Evolutionary conservation across 2,888 invertebrate species (phyloP).

Genomic region (Protula sp.): DNA sequence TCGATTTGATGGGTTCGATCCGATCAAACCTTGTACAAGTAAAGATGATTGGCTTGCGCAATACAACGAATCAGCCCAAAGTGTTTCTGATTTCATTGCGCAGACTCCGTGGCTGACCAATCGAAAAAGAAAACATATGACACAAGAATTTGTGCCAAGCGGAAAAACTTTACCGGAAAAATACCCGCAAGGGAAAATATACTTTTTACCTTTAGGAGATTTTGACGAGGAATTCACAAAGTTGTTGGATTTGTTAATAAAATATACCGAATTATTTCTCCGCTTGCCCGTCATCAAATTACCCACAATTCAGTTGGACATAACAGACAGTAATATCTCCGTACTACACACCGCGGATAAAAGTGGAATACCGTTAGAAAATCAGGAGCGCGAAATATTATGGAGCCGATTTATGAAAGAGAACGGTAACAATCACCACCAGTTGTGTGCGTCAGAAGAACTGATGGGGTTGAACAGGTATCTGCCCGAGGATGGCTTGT

Average conservation of each 20-base stretch:
- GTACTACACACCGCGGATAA: conserved; percentile 25
- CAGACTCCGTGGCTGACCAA: conserved; percentile 42
- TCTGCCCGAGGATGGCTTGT: conserved; percentile 42
- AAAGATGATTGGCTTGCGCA: conserved; percentile 48
- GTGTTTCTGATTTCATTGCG: conserved; percentile 31
- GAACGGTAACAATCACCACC: conserved; percentile 21
- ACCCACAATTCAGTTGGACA: conserved; percentile 27
- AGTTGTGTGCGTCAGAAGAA: conserved; percentile 34
- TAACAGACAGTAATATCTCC: conserved; percentile 17
- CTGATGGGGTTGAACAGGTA: conserved; percentile 30
- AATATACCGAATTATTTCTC: conserved; percentile 37
- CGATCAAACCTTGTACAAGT: conserved; percentile 25
- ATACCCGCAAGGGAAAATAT: conserved; percentile 41
- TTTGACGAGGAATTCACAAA: conserved; percentile 27
- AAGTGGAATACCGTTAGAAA: not conserved
- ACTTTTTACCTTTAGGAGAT: conserved; percentile 39
- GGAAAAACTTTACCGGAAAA: conserved; percentile 33
- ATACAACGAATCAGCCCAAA: conserved; percentile 44
- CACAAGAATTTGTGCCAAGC: conserved; percentile 29
- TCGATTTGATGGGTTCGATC: not conserved
- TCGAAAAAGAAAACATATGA: conserved; percentile 33
- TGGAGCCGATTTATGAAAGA: conserved; percentile 31
- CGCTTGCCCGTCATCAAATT: conserved; percentile 35
- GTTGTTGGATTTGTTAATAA: conserved; percentile 30
- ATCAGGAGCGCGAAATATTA: conserved; percentile 14